Base-by-base conservation (phyloP, 2,113 vertebrate genomes). In the Gadus macrocephalus region DNA sequence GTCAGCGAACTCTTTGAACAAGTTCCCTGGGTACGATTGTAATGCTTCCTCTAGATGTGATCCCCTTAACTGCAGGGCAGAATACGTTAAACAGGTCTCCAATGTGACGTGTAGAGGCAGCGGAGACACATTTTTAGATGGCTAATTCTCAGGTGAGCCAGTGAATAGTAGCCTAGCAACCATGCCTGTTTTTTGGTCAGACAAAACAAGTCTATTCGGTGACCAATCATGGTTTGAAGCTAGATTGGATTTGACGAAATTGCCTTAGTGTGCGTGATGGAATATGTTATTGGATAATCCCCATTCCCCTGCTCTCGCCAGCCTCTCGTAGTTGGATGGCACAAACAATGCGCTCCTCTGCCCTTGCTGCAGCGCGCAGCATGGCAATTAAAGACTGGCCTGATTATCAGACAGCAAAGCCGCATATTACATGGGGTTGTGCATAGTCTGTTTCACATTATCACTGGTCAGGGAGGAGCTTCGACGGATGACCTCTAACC, bases 361-460 rank as follows among this genome's bases (percentile, higher is more conserved):
- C 15, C 69, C 79, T 63, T 69, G 64, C 56, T 59, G 68, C 53
- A 65, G 16, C 3, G 12, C 56, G 59, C 64, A 11, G 75, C 66
- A 64, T 62, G 14, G 53, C 53, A 72, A 79, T 86, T 70, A 77
- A 77, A 85, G 76, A 12, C 42, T 15, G 11, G 28, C 14, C 53
- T 69, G 62, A 75, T 65, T 76, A 82, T 68, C 42, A 76, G 14
- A 58, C 71, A 49, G 38, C 77, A 75, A 78, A 83, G 70, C 76
- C 65, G 58, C 38, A 58, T 62, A 74, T 80, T 65, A 71, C 58
- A 67, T 62, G 53, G 59, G 16, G 72, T 14, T 49, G 42, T 14
- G 42, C 42, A 12, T 14, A 14, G 42, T 49, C 5, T 11, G 42
- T 49, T 14, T 14, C 2, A 49, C 42, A 14, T 14, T 12, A 9